Percentiles rank a stretch among this genome's conserved stretches.
These are phyloP conservation scores for Oligia fasciuncula DNA, from an alignment of 2,888 invertebrate genomes.

Conservation along the genomic window DNA sequence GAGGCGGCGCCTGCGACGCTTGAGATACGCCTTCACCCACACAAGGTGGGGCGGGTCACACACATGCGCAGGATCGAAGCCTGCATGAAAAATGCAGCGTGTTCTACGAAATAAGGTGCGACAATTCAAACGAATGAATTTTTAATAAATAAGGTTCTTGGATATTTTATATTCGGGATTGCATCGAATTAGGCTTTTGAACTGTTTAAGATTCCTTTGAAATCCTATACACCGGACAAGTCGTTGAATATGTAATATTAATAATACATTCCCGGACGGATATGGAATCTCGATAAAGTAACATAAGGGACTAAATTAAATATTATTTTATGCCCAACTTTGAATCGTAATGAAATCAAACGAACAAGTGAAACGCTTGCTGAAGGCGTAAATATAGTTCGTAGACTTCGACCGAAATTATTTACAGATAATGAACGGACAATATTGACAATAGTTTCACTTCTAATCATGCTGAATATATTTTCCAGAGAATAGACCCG, in stretches of 20 bases:
- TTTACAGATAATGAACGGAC: not conserved
- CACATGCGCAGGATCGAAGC: conserved; percentile 72
- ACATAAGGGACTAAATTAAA: conserved; percentile 26
- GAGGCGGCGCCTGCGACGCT: conserved; percentile 83
- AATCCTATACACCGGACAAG: conserved; percentile 43
- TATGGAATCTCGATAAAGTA: conserved; percentile 41
- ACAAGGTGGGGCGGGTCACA: conserved; percentile 64
- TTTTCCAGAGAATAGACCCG: not conserved
- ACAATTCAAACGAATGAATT: conserved; percentile 56
- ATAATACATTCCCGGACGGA: conserved; percentile 44
- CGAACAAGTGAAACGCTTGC: not conserved
- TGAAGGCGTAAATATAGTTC: not conserved
- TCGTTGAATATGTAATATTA: conserved; percentile 44
- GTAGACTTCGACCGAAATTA: not conserved
- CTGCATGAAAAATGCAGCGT: conserved; percentile 85
- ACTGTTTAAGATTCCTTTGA: conserved; percentile 42
- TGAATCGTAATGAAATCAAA: not conserved
- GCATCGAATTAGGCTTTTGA: conserved; percentile 54
- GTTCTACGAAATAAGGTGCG: conserved; percentile 75
- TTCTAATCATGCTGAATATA: not conserved
- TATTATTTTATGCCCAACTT: not conserved
- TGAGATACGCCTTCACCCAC: conserved; percentile 82
- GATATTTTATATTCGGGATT: conserved; percentile 44
- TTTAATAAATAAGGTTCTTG: conserved; percentile 38
- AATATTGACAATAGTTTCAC: not conserved